Evolutionary conservation across 2,888 invertebrate genomes (phyloP).

Genomic region (Troides aeacus): DNA sequence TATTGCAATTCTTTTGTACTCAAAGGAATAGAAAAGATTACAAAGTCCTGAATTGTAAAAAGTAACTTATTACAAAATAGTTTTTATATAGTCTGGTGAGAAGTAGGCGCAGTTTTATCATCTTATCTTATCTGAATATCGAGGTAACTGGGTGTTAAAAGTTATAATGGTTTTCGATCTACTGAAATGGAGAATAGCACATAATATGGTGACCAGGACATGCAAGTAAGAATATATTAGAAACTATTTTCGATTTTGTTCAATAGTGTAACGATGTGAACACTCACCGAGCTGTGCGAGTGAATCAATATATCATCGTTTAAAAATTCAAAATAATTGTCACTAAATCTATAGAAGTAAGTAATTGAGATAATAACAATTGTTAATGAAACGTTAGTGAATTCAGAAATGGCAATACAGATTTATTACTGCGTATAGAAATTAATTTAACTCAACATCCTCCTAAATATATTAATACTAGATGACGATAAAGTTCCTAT

Average conservation of each 20-base stretch:
- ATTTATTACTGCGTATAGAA: too few species aligned
- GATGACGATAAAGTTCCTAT: conserved; percentile 44
- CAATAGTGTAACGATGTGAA: too few species aligned
- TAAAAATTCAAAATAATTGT: too few species aligned
- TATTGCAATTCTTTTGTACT: conserved; percentile 17
- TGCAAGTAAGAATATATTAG: neutral
- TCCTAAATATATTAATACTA: conserved; percentile 19
- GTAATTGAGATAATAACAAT: too few species aligned
- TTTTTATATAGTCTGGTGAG: neutral
- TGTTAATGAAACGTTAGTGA: too few species aligned
- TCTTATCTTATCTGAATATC: neutral
- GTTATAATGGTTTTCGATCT: neutral
- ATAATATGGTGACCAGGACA: neutral
- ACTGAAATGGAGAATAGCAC: neutral
- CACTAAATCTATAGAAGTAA: too few species aligned
- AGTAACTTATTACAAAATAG: neutral
- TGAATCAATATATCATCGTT: too few species aligned
- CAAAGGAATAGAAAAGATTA: conserved; percentile 13
- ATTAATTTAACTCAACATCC: conserved; percentile 11
- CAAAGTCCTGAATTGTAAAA: neutral
- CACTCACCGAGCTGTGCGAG: too few species aligned
- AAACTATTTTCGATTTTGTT: neutral
- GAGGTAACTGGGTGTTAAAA: neutral
- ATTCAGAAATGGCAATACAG: too few species aligned
- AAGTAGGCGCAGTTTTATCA: neutral